A percentile compares a stretch with the other conserved stretches of the same genome.
Evolutionary conservation across 2,888 invertebrate species (phyloP).

Genomic region (Phortica okadai): DNA sequence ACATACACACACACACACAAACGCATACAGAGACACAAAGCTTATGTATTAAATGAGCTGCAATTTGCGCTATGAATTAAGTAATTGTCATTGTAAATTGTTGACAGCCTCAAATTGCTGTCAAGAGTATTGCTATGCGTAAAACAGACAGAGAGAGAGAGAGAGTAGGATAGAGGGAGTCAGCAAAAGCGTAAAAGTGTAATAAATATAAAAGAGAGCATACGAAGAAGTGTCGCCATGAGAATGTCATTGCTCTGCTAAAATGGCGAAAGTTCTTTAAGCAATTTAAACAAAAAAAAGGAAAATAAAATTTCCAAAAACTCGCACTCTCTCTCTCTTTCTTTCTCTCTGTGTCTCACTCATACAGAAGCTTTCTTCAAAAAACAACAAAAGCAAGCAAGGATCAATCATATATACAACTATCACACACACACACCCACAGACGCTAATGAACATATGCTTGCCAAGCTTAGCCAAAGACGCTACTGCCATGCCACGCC

Average conservation of each 20-base stretch:
- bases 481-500: neutral
- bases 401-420: too few species aligned
- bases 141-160: neutral
- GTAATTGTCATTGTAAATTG: conserved; percentile 23
- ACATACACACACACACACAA: neutral
- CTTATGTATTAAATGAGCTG: conserved; percentile 23
- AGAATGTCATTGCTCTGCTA: neutral
- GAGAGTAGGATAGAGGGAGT: neutral
- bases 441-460: too few species aligned
- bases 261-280: neutral
- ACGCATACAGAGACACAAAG: neutral
- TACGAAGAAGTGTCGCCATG: neutral
- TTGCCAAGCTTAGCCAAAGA: too few species aligned
- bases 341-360: too few species aligned
- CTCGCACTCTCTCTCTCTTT: too few species aligned
- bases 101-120: neutral
- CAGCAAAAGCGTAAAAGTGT: neutral
- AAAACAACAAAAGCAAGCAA: too few species aligned
- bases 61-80: conserved; percentile 27
- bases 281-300: too few species aligned
- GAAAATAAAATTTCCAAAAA: too few species aligned
- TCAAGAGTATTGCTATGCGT: neutral
- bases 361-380: too few species aligned
- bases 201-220: neutral
- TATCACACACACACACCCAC: too few species aligned